Conservation (phyloP, 2,113 vertebrate species). For the Ovibos moschatus region DNA sequence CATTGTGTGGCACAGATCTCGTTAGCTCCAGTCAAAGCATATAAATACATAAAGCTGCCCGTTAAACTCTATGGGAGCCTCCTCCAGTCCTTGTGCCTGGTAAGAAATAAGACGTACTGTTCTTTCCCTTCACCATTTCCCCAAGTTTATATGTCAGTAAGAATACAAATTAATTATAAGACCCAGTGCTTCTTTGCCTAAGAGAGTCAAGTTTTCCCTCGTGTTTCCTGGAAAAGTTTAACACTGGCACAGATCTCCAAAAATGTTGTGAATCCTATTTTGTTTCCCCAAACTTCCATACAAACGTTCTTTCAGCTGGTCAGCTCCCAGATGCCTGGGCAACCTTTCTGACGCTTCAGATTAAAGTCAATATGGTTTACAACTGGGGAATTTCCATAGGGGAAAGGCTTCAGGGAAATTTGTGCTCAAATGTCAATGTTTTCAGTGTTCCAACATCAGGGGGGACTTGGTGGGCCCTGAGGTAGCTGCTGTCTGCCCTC, state of each 20-base stretch:
- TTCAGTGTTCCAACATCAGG: neutral
- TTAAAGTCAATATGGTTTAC: slow-evolving; percentile 48
- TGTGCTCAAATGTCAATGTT: neutral
- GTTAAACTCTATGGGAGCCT: slow-evolving; percentile 61
- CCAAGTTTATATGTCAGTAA: slow-evolving; percentile 15
- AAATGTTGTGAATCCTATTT: slow-evolving; percentile 33
- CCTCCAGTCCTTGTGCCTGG: slow-evolving; percentile 3
- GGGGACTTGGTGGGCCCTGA: neutral
- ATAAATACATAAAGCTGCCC: slow-evolving; percentile 76
- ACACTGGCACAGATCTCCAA: slow-evolving; percentile 4
- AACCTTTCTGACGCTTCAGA: slow-evolving; percentile 53
- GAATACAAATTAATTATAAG: slow-evolving; percentile 38
- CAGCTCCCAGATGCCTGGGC: neutral
- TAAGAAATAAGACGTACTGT: slow-evolving; percentile 38
- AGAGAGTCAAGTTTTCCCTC: neutral
- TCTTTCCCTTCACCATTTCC: neutral
- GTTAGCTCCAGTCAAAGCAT: slow-evolving; percentile 71
- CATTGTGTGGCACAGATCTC: slow-evolving; percentile 71
- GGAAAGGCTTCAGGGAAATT: neutral
- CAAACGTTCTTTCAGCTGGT: slow-evolving; percentile 1
- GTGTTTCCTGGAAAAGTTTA: neutral
- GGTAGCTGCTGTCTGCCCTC: neutral
- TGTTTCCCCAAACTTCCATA: slow-evolving; percentile 7
- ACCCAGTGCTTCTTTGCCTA: neutral
- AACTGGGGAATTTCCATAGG: slow-evolving; percentile 22